Evolutionary conservation across 2,888 invertebrate genomes (phyloP).

Genomic region (Harpagoxenus sublaevis): DNA sequence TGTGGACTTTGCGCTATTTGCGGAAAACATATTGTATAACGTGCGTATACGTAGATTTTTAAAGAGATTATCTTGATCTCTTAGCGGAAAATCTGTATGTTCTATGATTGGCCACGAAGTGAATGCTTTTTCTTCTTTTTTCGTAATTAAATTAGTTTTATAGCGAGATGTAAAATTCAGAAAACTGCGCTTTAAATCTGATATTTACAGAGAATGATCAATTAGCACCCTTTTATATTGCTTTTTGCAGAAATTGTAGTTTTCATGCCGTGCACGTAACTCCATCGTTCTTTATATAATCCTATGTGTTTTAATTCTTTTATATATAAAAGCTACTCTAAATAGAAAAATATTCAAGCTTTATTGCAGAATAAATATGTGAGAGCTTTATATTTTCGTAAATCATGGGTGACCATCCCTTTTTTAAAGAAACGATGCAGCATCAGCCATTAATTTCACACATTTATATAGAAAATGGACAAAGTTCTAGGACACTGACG

Average conservation of each 20-base stretch:
- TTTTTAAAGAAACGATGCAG: neutral
- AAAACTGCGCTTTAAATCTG: neutral
- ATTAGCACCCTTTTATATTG: neutral
- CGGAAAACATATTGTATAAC: conserved; percentile 2
- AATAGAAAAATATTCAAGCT: neutral
- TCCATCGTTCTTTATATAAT: neutral
- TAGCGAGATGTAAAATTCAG: neutral
- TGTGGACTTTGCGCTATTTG: conserved; percentile 38
- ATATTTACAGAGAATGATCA: conserved; percentile 13
- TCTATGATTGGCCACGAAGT: neutral
- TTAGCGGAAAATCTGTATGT: conserved; percentile 47
- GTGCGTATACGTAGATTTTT: conserved; percentile 26
- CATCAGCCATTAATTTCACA: neutral
- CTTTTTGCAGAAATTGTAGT: neutral
- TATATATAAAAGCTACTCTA: neutral
- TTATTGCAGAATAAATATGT: neutral
- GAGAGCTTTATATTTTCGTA: neutral
- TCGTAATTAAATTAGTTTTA: conserved; percentile 28
- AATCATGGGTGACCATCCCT: neutral
- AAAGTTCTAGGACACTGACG: conserved; percentile 6
- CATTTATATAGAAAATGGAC: conserved; percentile 18
- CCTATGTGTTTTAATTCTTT: neutral
- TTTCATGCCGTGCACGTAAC: neutral
- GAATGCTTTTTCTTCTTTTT: neutral
- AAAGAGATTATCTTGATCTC: conserved; percentile 25